Evolutionary conservation across 2,797 vertebrate genomes (phyloP), one percentile per base, ranked within the genome.

Genomic region (Enteromius anoplus): DNA sequence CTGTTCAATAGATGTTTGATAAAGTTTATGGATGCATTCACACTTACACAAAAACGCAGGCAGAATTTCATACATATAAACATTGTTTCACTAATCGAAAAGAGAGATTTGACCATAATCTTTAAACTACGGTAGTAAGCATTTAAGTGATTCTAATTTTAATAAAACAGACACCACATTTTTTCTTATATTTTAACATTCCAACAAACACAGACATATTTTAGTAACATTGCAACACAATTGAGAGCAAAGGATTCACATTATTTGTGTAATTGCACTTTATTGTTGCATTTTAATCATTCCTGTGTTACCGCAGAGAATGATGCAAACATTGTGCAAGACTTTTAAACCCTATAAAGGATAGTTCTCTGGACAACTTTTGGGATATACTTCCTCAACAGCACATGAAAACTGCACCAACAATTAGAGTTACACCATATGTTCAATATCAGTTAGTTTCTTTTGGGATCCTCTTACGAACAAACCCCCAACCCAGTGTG

Each of bases 11-110:
- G 19, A 78, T 19, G 23, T 69, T 75, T 76, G 82, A 42, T 45
- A 64, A 81, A 58, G 62, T 80, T 23, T 37, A 49, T 42, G 42
- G 23, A 21, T 23, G 71, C 23, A 82, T 75, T 45, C 58, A 78
- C 29, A 87, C n/a, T 66, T 7, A 66, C 15, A 49, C 64, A 76
- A 14, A 45, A 45, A 75, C 45, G 12, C 51, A 8, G 14, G n/a
- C 34, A 75, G 73, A 60, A 7, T 75, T 40, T 55, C 29, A 53
- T n/a, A 66, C 62, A 75, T 58, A 68, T 2, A 86, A 80, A 86
- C 62, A 62, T 58, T 55, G 40, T 15, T 51, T 47, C 23, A 47
- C 10, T 8, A 17, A 17, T 45, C 9, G 11, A 19, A 42, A 64
- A 21, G 5, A 73, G 42, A 81, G 26, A 60, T 80, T 81, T 62